These are phyloP conservation scores for Lepilemur septentrionalis DNA, from an alignment of 2,797 vertebrate species.

Conservation along the genomic window DNA sequence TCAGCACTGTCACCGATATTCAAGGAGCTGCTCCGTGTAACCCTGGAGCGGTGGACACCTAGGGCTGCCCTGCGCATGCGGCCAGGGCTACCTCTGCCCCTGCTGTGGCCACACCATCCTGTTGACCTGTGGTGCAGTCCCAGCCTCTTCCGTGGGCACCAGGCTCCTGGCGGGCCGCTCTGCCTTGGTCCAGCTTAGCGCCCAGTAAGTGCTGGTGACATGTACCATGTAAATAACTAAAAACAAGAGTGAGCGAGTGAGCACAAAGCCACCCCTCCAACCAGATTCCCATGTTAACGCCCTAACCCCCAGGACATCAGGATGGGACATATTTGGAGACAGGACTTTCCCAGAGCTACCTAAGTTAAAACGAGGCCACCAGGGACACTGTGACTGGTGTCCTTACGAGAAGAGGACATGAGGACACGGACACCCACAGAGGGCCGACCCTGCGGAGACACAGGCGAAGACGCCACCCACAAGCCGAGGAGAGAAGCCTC, in stretches of 20 bases:
- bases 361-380: rapidly evolving
- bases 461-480: background rate
- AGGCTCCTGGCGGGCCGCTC: background rate
- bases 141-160: rapidly evolving
- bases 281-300: rapidly evolving
- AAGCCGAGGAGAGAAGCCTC: background rate
- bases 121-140: rapidly evolving
- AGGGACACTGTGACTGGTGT: background rate
- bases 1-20: rapidly evolving
- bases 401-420: no score
- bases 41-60: rapidly evolving
- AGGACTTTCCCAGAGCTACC: background rate
- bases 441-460: rapidly evolving
- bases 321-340: background rate
- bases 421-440: background rate
- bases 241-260: rapidly evolving
- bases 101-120: rapidly evolving
- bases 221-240: rapidly evolving
- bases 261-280: rapidly evolving
- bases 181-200: no score
- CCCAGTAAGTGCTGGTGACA: rapidly evolving
- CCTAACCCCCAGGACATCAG: background rate
- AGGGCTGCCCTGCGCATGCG: rapidly evolving
- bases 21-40: rapidly evolving
- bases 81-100: rapidly evolving